Evolutionary conservation across 2,113 vertebrate genomes (phyloP).

Genomic region (Leptocoma aspasia): DNA sequence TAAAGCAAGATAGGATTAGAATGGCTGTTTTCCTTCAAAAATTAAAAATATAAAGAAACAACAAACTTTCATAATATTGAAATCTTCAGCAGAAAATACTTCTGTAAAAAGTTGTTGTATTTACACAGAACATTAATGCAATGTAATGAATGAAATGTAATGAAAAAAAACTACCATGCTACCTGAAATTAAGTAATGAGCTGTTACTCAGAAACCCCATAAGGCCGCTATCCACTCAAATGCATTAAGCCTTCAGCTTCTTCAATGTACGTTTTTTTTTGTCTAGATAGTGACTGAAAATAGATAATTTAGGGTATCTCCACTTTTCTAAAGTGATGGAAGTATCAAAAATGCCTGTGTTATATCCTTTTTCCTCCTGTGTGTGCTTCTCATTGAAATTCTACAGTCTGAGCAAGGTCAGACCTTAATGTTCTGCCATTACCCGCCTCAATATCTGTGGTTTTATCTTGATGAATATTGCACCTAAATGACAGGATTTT

Average conservation of each 20-base stretch:
- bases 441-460: background rate
- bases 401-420: background rate
- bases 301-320: background rate
- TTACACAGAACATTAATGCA: background rate
- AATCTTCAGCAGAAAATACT: background rate
- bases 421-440: background rate
- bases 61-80: background rate
- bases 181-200: background rate
- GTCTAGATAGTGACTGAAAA: background rate
- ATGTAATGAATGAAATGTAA: background rate
- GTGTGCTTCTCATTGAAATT: background rate
- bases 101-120: background rate
- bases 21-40: background rate
- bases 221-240: background rate
- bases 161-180: background rate
- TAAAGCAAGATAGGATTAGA: background rate
- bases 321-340: background rate
- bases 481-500: background rate
- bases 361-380: accelerated
- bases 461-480: background rate
- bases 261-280: background rate
- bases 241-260: background rate
- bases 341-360: background rate
- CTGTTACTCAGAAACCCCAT: background rate
- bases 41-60: background rate